Conservation (phyloP, 2,797 vertebrate genomes). For the Poecilia picta region DNA sequence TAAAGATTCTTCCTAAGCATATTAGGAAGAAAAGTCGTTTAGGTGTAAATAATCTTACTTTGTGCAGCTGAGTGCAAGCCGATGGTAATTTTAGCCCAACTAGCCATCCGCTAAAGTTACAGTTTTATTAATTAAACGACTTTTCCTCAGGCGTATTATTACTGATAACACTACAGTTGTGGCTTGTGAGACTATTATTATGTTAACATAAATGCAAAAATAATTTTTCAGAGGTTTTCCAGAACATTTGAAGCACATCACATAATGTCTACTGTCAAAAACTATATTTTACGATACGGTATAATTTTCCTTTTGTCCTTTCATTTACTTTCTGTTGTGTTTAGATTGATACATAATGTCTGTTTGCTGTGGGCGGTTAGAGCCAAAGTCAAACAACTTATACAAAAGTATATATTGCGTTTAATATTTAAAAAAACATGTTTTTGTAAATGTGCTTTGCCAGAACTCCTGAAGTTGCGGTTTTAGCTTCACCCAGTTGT, state of each 20-base stretch:
- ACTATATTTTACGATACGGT: not conserved
- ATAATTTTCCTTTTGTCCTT: not conserved
- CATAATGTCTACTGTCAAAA: not conserved
- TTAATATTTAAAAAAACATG: too few species aligned
- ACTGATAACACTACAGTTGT: not conserved
- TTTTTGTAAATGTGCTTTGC: too few species aligned
- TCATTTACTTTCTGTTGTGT: not conserved
- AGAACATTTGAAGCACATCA: not conserved
- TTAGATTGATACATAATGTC: not conserved
- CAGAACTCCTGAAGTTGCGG: too few species aligned
- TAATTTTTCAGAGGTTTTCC: not conserved
- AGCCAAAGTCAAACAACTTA: not conserved
- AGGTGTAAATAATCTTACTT: not conserved
- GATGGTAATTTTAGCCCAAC: slow-evolving; percentile 29
- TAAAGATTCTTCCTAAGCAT: not conserved
- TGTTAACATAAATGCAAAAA: not conserved
- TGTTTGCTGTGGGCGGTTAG: not conserved
- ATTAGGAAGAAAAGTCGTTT: not conserved
- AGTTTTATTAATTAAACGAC: not conserved
- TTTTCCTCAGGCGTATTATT: not conserved
- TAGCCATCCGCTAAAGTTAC: not conserved
- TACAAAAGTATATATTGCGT: too few species aligned
- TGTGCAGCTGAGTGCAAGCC: not conserved
- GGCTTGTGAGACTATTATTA: not conserved
- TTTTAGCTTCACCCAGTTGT: too few species aligned